These are phyloP conservation scores for Fragum fragum DNA, from an alignment of 2,888 invertebrate genomes.

Conservation along the genomic window DNA sequence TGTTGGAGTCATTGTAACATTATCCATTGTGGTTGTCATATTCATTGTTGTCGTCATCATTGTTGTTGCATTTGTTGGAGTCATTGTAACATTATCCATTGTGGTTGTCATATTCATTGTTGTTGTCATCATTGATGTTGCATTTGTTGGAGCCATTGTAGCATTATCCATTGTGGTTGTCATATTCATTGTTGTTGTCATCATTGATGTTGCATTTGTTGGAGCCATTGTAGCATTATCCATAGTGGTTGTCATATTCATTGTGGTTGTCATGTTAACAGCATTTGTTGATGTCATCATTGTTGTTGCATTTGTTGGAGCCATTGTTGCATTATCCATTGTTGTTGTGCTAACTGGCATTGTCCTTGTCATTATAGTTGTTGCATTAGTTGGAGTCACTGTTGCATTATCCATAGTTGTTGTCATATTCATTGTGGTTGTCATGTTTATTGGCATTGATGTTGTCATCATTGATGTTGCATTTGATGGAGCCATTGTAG, in stretches of 20 bases:
- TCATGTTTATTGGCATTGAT: not conserved
- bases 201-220: not conserved
- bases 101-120: not conserved
- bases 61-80: conserved; percentile 25
- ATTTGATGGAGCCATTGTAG: not conserved
- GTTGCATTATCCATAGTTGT: not conserved
- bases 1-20: conserved; percentile 18
- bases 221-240: not conserved
- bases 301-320: not conserved
- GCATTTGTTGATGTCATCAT: not conserved
- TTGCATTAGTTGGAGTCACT: not conserved
- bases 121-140: conserved; percentile 20
- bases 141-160: conserved; percentile 19
- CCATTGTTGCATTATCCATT: not conserved
- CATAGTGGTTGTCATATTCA: not conserved
- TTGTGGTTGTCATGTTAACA: too few species aligned
- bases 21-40: not conserved
- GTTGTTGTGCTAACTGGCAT: not conserved
- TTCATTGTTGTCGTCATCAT: conserved; percentile 11
- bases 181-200: not conserved
- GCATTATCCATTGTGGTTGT: not conserved
- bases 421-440: conserved; percentile 4
- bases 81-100: not conserved
- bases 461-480: not conserved
- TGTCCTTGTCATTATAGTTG: not conserved